A percentile compares a stretch with the other conserved stretches of the same genome.
phyloP scores from a whole-genome alignment of 2,888 invertebrate genomes.

The Folsomia candida region DNA sequence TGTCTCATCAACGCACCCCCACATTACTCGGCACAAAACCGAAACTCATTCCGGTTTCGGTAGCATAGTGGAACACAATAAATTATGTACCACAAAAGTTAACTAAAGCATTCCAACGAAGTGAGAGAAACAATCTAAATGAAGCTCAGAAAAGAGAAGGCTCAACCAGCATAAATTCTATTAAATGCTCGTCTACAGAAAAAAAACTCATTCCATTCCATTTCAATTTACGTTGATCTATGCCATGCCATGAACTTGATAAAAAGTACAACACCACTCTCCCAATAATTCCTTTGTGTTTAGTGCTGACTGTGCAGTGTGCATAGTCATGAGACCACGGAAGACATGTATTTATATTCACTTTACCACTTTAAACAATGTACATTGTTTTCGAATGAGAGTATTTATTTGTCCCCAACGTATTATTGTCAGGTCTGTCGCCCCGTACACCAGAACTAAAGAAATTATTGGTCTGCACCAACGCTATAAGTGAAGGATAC shows the following conservation, averaged over 20 bases:
- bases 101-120: not conserved
- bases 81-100: not conserved
- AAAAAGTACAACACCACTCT: too few relatives aligned
- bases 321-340: too few relatives aligned
- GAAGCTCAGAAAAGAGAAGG: not conserved
- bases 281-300: too few relatives aligned
- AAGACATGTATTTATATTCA: too few relatives aligned
- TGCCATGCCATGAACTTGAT: constrained; percentile 13
- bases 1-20: not conserved
- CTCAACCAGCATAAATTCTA: not conserved
- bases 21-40: not conserved
- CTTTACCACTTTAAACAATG: too few relatives aligned
- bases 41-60: not conserved
- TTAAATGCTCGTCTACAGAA: not conserved
- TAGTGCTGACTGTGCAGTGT: too few relatives aligned
- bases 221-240: constrained; percentile 9
- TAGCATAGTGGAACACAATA: not conserved
- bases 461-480: too few relatives aligned
- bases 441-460: too few relatives aligned
- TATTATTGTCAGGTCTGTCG: too few relatives aligned
- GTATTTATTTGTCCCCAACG: too few relatives aligned
- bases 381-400: too few relatives aligned
- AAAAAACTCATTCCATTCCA: constrained; percentile 1
- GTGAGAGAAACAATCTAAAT: not conserved
- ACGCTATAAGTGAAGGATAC: too few relatives aligned